Evolutionary conservation across 1,140 invertebrate genomes (phyloP).

Genomic region (Temnothorax curvispinosus): DNA sequence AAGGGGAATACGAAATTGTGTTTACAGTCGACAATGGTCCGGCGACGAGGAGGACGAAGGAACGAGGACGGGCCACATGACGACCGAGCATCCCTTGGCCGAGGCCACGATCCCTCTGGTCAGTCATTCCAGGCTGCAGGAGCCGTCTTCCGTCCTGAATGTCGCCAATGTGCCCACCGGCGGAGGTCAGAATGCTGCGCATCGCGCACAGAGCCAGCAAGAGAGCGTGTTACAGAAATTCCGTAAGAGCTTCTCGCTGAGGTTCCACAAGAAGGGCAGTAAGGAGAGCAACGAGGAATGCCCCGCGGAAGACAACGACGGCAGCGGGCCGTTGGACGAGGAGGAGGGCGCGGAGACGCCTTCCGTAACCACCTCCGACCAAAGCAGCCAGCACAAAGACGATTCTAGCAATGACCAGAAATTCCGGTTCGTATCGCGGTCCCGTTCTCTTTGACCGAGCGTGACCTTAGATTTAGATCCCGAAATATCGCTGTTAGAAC

Average conservation of each 20-base stretch:
- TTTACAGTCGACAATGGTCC: conserved; percentile 80
- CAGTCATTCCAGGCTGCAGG: conserved; percentile 79
- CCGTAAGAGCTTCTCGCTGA: conserved; percentile 89
- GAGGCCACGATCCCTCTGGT: conserved; percentile 79
- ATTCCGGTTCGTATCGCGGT: conserved; percentile 80
- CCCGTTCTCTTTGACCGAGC: conserved; percentile 35
- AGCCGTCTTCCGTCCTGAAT: conserved; percentile 72
- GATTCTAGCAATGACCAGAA: conserved; percentile 82
- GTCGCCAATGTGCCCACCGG: conserved; percentile 60
- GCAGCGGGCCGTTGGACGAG: conserved; percentile 76
- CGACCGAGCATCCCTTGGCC: conserved; percentile 79
- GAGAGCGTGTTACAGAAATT: conserved; percentile 89
- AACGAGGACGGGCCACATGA: conserved; percentile 63
- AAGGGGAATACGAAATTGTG: background rate
- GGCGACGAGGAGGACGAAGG: conserved; percentile 80
- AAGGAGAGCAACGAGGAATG: conserved; percentile 85
- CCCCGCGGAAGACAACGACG: conserved; percentile 81
- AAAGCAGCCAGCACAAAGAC: conserved; percentile 81
- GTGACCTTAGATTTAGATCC: conserved; percentile 11
- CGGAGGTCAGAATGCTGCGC: conserved; percentile 70
- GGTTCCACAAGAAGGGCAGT: conserved; percentile 87
- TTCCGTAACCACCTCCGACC: conserved; percentile 75
- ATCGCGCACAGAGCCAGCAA: conserved; percentile 78
- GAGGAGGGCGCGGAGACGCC: conserved; percentile 80
- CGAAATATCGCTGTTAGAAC: background rate